Evolutionary conservation across 2,888 invertebrate species (phyloP).

Genomic region (Sarcophaga variegata): DNA sequence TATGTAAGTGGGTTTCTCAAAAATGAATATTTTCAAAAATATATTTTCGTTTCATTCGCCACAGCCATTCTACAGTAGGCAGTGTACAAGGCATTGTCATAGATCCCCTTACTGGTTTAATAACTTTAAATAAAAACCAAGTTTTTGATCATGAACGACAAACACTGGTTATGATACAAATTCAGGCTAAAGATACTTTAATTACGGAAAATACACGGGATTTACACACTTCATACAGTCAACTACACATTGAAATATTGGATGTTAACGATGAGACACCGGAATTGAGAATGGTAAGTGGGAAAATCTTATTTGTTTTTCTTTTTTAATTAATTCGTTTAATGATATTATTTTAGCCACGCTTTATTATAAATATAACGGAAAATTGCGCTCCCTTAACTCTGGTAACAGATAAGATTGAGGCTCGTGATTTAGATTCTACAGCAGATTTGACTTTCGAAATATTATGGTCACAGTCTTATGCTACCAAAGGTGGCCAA

Average conservation of each 20-base stretch:
- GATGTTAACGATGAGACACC: constrained; percentile 91
- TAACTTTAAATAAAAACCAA: constrained; percentile 83
- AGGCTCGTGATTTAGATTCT: constrained; percentile 85
- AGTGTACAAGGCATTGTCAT: constrained; percentile 82
- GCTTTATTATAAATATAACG: constrained; percentile 82
- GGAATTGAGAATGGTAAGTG: constrained; percentile 84
- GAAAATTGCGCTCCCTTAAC: constrained; percentile 83
- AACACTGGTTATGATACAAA: constrained; percentile 83
- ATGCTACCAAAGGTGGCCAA: constrained; percentile 84
- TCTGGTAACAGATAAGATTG: constrained; percentile 81
- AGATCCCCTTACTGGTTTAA: constrained; percentile 83
- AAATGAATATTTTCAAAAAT: background rate
- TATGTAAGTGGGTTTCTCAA: constrained; percentile 81
- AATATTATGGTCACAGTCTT: constrained; percentile 85
- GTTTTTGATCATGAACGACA: constrained; percentile 86
- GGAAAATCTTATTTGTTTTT: no score
- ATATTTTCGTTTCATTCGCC: background rate
- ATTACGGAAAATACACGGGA: constrained; percentile 71
- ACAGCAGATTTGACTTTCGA: constrained; percentile 83
- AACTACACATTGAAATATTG: constrained; percentile 84
- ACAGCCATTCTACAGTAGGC: constrained; percentile 84
- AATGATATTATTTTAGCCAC: constrained; percentile 54
- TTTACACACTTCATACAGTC: constrained; percentile 80
- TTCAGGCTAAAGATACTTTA: constrained; percentile 83
- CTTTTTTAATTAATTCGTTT: background rate